Base-by-base conservation (phyloP, 1,140 invertebrate genomes). In the Aricia agestis region DNA sequence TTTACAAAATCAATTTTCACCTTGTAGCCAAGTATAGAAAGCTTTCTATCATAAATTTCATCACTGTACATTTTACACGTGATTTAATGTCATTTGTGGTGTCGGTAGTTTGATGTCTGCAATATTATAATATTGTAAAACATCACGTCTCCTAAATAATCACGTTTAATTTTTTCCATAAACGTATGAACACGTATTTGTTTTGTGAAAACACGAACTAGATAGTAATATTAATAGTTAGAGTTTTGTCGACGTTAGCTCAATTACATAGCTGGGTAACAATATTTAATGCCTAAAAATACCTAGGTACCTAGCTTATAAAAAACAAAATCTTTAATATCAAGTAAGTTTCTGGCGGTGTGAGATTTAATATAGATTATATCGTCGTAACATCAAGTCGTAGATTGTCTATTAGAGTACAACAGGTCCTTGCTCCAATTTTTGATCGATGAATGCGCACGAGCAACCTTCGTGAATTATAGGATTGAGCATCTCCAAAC, bases 101-200 rank as follows among this genome's bases (percentile, higher is more conserved):
- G 25, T 17, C 42, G 10, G 36, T 36, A 36, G 36, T 5, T 67
- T 19, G 11, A 42, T 67, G 15, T 67, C 42, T 18, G 36, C 36
- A 67, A 41, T 18, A 45, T 18, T 67, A n/a, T 13, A 9, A 19
- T 42, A 18, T 42, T 45, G 17, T 15, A 76, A 79, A 79, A 76
- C 36, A 76, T 80, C 80, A 82, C 80, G 78, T 82, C 72, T 71
- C 67, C 69, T 63, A 74, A 78, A 74, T 69, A 66, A 82, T 74
- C 80, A 81, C 80, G 80, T 81, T 69, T 58, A 63, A 67, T 74
- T 63, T 6, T 25, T 70, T 67, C 70, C 73, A 74, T 74, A 74
- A 74, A 68, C 69, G 66, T 72, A 74, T 70, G 19, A 70, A 74
- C 79, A 81, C 80, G 80, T 81, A 76, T 72, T 68, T 7, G 66